phyloP scores from a whole-genome alignment of 2,888 invertebrate species.

The Hylaea fasciaria region DNA sequence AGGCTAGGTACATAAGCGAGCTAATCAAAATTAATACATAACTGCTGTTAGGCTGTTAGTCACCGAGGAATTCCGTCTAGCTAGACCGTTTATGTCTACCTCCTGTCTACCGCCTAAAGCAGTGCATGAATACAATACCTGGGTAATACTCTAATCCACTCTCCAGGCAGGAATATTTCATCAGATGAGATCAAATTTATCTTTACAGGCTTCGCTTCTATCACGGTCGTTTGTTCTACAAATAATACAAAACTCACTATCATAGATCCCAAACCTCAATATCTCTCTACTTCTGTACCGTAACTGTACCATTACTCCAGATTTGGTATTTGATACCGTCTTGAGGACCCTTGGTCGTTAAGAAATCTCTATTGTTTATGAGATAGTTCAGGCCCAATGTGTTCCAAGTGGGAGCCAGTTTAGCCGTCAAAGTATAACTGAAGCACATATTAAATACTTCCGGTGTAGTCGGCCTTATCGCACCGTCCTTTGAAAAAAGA shows the following conservation, averaged over 20 bases:
- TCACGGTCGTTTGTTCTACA: constrained; percentile 52
- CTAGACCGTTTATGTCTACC: too few relatives aligned
- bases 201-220: constrained; percentile 67
- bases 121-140: constrained; percentile 53
- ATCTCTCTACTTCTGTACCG: too few relatives aligned
- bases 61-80: too few relatives aligned
- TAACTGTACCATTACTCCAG: constrained; percentile 52
- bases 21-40: too few relatives aligned
- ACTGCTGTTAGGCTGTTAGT: too few relatives aligned
- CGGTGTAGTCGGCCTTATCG: constrained; percentile 54
- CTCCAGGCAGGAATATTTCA: constrained; percentile 60
- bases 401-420: constrained; percentile 75
- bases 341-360: constrained; percentile 61
- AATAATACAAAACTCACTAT: constrained; percentile 5
- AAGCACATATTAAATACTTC: constrained; percentile 72
- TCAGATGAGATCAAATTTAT: constrained; percentile 62
- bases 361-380: constrained; percentile 74
- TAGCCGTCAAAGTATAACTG: constrained; percentile 72
- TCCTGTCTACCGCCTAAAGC: too few relatives aligned
- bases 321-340: constrained; percentile 64
- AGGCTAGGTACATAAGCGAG: too few relatives aligned
- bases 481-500: constrained; percentile 62
- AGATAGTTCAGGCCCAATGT: constrained; percentile 64
- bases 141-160: constrained; percentile 71
- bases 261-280: too few relatives aligned